phyloP scores from a whole-genome alignment of 2,888 invertebrate species.

The Bombylius major region DNA sequence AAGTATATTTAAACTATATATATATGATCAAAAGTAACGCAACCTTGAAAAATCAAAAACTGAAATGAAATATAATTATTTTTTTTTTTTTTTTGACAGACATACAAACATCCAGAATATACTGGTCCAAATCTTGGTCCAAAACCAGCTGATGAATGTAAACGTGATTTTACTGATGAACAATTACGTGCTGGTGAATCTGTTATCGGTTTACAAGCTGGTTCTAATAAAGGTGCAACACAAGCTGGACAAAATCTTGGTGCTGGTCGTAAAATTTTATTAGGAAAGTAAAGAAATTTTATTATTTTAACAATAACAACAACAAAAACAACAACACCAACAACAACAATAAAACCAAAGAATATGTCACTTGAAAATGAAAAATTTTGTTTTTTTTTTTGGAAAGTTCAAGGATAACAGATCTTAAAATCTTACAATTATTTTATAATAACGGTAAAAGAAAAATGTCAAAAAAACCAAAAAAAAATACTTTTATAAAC shows the following conservation, averaged over 20 bases:
- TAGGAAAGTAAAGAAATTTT: constrained; percentile 59
- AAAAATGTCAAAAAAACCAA: too few species aligned
- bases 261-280: constrained; percentile 77
- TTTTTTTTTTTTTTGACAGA: constrained; percentile 37
- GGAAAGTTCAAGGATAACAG: too few species aligned
- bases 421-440: too few species aligned
- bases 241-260: constrained; percentile 87
- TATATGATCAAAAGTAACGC: too few species aligned
- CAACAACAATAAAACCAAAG: too few species aligned
- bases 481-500: too few species aligned
- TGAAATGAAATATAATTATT: not conserved
- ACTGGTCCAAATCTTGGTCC: constrained; percentile 84
- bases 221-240: constrained; percentile 90
- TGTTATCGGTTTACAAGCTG: constrained; percentile 88
- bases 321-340: too few species aligned
- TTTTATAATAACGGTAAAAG: too few species aligned
- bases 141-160: constrained; percentile 87
- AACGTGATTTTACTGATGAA: constrained; percentile 88
- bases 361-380: too few species aligned
- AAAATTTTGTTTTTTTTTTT: too few species aligned
- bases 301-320: too few species aligned
- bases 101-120: constrained; percentile 75
- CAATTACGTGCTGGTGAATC: constrained; percentile 78
- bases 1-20: constrained; percentile 23
- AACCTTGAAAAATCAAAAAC: too few species aligned